A percentile compares a stretch with the other conserved stretches of the same genome.
Evolutionary conservation across 1,140 invertebrate species (phyloP).

Genomic region (Eurosta solidaginis): DNA sequence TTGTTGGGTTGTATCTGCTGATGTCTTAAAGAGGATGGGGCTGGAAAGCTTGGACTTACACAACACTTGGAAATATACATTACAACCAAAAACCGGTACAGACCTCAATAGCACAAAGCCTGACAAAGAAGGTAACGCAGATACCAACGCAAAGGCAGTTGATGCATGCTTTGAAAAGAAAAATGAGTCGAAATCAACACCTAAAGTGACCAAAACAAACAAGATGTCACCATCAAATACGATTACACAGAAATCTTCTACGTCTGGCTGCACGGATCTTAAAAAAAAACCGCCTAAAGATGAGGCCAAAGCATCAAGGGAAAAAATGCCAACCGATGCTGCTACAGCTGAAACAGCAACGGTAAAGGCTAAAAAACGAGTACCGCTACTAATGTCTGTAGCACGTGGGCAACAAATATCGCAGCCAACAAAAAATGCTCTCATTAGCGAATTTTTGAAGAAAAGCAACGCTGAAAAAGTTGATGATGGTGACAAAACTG

Average conservation of each 20-base stretch:
- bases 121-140: constrained; percentile 15
- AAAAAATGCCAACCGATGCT: constrained; percentile 33
- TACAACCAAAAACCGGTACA: constrained; percentile 55
- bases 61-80: constrained; percentile 64
- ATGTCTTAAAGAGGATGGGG: constrained; percentile 65
- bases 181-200: background rate
- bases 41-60: constrained; percentile 63
- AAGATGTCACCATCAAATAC: no score
- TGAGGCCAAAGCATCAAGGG: constrained; percentile 32
- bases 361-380: constrained; percentile 60
- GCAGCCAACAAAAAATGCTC: constrained; percentile 50
- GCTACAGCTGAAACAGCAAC: constrained; percentile 32
- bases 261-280: no score
- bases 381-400: constrained; percentile 55
- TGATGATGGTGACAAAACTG: background rate
- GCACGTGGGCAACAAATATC: constrained; percentile 48
- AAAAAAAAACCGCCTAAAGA: background rate
- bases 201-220: background rate
- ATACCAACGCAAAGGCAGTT: background rate
- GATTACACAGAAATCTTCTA: no score
- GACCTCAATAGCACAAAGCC: background rate
- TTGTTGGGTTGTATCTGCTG: constrained; percentile 72
- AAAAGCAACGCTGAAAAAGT: constrained; percentile 41
- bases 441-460: constrained; percentile 66
- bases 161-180: constrained; percentile 6